These are phyloP conservation scores for Sisor rabdophorus DNA, from an alignment of 2,113 vertebrate species.

Conservation along the genomic window DNA sequence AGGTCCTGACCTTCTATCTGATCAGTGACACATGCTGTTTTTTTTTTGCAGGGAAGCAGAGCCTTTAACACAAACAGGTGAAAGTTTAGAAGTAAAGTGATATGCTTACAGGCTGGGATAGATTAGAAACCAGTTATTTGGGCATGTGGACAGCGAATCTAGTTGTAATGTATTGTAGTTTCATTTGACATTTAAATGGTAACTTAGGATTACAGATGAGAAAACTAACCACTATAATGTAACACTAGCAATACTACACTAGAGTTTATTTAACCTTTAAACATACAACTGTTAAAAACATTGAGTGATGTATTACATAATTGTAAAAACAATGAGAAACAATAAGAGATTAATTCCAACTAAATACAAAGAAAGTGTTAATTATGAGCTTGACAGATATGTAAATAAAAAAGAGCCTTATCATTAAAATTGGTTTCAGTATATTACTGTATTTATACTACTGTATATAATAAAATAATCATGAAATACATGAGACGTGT, in stretches of 20 bases:
- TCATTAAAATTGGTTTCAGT: not conserved
- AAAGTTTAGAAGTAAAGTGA: not conserved
- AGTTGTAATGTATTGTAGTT: too few relatives aligned
- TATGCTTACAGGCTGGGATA: not conserved
- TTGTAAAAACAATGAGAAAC: too few relatives aligned
- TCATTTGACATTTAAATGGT: too few relatives aligned
- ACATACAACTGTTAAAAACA: too few relatives aligned
- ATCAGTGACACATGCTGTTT: constrained; percentile 34
- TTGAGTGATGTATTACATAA: too few relatives aligned
- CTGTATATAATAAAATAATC: not conserved
- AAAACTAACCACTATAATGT: too few relatives aligned
- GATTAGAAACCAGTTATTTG: not conserved
- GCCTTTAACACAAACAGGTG: constrained; percentile 18
- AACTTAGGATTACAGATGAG: too few relatives aligned
- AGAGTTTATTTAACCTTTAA: too few relatives aligned
- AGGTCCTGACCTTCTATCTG: constrained; percentile 33
- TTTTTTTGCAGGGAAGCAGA: constrained; percentile 1
- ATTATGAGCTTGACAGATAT: not conserved
- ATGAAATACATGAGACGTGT: not conserved
- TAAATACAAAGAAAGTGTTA: too few relatives aligned
- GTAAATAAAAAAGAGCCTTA: not conserved
- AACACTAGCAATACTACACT: too few relatives aligned
- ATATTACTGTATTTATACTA: not conserved
- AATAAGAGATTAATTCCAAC: too few relatives aligned
- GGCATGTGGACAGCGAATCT: too few relatives aligned